Percentiles rank a stretch among this genome's conserved stretches.
These are phyloP conservation scores for Pristionchus fissidentatus DNA, from an alignment of 2,888 invertebrate genomes.

Conservation along the genomic window DNA sequence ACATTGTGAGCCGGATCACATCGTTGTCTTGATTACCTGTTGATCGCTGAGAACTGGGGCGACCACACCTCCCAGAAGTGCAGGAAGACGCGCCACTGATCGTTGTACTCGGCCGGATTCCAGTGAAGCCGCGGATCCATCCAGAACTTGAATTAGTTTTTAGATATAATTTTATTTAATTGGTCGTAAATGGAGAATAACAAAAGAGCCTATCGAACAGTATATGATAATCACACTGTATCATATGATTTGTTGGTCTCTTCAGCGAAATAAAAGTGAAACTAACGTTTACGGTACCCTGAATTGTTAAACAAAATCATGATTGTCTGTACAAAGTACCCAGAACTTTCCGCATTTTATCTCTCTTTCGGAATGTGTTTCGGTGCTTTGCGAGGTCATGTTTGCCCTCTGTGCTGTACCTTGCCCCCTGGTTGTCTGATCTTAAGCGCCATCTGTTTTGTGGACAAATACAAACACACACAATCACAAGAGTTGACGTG, in stretches of 20 bases:
- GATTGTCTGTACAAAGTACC: not conserved
- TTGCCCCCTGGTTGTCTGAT: too few species aligned
- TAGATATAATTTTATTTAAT: too few species aligned
- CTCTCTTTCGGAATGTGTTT: too few species aligned
- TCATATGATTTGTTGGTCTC: not conserved
- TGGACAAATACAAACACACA: too few species aligned
- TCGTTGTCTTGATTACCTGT: not conserved
- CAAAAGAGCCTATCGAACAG: not conserved
- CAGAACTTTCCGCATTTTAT: too few species aligned
- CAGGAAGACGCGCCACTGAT: not conserved
- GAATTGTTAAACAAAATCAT: not conserved
- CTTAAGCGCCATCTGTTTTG: too few species aligned
- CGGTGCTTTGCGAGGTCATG: too few species aligned
- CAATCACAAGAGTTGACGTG: too few species aligned
- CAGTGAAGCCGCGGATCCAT: not conserved
- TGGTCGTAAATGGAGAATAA: not conserved
- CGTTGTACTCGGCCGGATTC: constrained; percentile 9
- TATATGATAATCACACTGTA: not conserved
- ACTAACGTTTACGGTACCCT: not conserved
- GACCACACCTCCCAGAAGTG: constrained; percentile 24
- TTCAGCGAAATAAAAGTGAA: not conserved
- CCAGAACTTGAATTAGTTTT: constrained; percentile 19
- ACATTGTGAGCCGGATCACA: not conserved
- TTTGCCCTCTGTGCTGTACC: too few species aligned
- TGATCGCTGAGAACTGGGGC: not conserved